Percentiles rank a stretch among this genome's conserved stretches.
Conservation (phyloP, 2,113 vertebrate species). For the Stegastes partitus region DNA sequence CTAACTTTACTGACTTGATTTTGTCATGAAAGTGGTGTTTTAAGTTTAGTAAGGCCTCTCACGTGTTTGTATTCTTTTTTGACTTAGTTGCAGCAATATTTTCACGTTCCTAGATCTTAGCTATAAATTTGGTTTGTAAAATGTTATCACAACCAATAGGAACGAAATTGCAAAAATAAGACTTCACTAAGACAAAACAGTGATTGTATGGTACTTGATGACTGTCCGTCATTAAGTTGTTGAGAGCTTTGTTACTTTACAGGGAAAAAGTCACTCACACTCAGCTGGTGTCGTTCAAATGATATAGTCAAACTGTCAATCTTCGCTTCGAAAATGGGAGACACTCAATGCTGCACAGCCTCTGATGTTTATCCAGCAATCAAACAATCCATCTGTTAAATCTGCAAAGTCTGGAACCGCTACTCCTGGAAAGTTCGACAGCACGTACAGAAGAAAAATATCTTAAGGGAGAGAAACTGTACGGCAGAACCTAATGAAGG, state of each 20-base stretch:
- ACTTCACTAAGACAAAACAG: neutral
- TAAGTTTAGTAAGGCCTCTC: no score
- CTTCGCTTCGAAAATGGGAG: conserved; percentile 10
- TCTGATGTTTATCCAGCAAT: conserved; percentile 46
- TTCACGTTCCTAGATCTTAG: neutral
- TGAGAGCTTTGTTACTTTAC: neutral
- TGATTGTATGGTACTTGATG: neutral
- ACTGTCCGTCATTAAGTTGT: neutral
- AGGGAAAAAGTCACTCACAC: neutral
- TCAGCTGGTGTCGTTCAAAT: conserved; percentile 6
- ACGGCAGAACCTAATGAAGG: conserved; percentile 38
- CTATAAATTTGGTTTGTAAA: neutral
- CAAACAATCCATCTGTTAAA: conserved; percentile 50
- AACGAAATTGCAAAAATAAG: neutral
- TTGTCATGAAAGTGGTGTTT: no score
- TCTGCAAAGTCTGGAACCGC: conserved; percentile 33
- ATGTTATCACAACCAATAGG: neutral
- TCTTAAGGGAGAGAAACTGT: conserved; percentile 21
- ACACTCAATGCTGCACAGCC: conserved; percentile 9
- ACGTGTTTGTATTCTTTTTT: neutral
- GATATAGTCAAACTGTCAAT: neutral
- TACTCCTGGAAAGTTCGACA: conserved; percentile 10
- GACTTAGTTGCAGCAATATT: neutral
- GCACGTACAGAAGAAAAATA: conserved; percentile 12
- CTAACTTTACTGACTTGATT: no score